Percentiles rank a stretch among this genome's conserved stretches.
phyloP scores from a whole-genome alignment of 2,888 invertebrate species.

The Elysia crispata region DNA sequence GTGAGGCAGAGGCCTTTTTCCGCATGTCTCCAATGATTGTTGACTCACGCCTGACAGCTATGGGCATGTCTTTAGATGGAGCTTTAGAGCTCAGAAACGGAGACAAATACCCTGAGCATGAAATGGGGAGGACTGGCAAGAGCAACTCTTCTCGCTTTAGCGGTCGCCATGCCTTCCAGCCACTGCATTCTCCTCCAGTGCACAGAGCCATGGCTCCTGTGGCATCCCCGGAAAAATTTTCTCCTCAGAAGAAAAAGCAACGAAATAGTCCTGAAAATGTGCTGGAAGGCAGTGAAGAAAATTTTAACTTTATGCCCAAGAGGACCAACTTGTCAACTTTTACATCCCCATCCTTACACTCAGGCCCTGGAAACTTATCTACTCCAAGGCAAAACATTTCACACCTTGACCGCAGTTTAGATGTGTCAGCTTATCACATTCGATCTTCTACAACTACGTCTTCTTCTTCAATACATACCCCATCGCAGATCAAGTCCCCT shows the following conservation, averaged over 20 bases:
- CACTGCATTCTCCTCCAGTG: neutral
- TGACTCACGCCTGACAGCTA: conserved; percentile 27
- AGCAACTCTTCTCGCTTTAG: conserved; percentile 31
- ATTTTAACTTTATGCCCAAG: too few species aligned
- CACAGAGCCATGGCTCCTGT: conserved; percentile 43
- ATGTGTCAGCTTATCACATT: too few species aligned
- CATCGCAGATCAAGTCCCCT: neutral
- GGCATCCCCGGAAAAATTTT: conserved; percentile 54
- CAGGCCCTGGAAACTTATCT: too few species aligned
- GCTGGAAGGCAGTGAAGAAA: too few species aligned
- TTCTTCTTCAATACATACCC: neutral
- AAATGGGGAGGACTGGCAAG: neutral
- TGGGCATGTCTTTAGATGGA: neutral
- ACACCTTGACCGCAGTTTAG: neutral
- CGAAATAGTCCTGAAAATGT: neutral
- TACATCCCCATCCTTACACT: too few species aligned
- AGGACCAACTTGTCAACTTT: too few species aligned
- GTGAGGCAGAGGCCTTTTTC: conserved; percentile 74
- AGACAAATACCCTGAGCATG: too few species aligned
- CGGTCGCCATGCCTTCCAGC: conserved; percentile 23
- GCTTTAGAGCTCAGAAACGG: neutral
- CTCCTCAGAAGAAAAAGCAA: conserved; percentile 48
- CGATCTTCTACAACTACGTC: neutral
- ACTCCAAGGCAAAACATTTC: neutral
- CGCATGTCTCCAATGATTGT: conserved; percentile 53